A percentile compares a stretch with the other conserved stretches of the same genome.
These are phyloP conservation scores for Sphecodes monilicornis DNA, from an alignment of 2,888 invertebrate genomes.

Conservation along the genomic window DNA sequence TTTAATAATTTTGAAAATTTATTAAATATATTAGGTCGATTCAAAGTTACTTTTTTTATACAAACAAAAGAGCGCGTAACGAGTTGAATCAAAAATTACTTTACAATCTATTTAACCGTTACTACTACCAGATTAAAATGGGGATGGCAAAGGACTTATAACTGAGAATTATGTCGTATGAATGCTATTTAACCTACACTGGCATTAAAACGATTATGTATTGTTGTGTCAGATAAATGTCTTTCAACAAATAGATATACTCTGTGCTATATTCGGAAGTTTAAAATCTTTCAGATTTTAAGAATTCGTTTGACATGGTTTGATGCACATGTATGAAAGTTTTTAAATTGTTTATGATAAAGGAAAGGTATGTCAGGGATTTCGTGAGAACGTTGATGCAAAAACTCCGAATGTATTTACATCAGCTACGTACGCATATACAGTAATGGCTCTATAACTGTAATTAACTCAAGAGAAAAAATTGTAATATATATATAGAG, in stretches of 20 bases:
- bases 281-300: constrained; percentile 60
- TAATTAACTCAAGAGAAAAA: not conserved
- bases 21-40: not conserved
- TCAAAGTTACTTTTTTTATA: not conserved
- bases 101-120: constrained; percentile 19
- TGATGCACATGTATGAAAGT: constrained; percentile 46
- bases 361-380: constrained; percentile 24
- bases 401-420: constrained; percentile 51
- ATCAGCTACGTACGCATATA: constrained; percentile 21
- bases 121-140: constrained; percentile 49
- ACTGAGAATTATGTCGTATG: constrained; percentile 35
- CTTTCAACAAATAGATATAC: constrained; percentile 49
- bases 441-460: constrained; percentile 4
- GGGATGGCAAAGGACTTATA: constrained; percentile 15
- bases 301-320: constrained; percentile 38
- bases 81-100: constrained; percentile 4
- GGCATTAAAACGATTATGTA: constrained; percentile 67
- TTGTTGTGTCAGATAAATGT: constrained; percentile 55
- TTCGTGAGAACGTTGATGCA: constrained; percentile 47
- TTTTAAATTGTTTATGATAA: constrained; percentile 43
- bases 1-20: not conserved
- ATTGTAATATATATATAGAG: not conserved
- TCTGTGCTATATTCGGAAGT: constrained; percentile 45
- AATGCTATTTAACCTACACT: constrained; percentile 57
- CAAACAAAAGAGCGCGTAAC: not conserved